These are phyloP conservation scores for Arvicanthis niloticus DNA, from an alignment of 2,113 vertebrate genomes.

Conservation along the genomic window DNA sequence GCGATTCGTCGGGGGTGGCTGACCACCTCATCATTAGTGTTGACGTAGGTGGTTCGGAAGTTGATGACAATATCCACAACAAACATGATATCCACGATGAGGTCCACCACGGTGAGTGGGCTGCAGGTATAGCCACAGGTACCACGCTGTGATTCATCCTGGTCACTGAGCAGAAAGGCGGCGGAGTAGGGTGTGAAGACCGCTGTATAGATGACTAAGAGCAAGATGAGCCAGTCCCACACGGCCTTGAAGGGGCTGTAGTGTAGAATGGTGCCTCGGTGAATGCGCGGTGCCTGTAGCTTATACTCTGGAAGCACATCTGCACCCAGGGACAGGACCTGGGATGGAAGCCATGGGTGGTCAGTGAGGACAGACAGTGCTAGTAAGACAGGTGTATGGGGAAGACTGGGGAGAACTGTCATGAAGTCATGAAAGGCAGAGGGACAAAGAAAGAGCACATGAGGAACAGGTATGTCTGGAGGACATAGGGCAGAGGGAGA, in stretches of 20 bases:
- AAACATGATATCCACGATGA: conserved; percentile 99
- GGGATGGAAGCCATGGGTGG: background rate
- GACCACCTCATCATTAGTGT: conserved; percentile 98
- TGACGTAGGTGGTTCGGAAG: conserved; percentile 99
- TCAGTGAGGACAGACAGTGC: background rate
- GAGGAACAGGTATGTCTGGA: background rate
- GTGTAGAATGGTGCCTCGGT: conserved; percentile 98
- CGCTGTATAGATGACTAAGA: conserved; percentile 98
- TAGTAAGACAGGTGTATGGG: background rate
- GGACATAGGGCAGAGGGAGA: too few relatives aligned
- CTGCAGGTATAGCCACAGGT: conserved; percentile 96
- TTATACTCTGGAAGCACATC: conserved; percentile 98
- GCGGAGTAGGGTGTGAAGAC: conserved; percentile 98
- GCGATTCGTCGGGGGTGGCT: conserved; percentile 96
- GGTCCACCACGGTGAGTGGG: conserved; percentile 97
- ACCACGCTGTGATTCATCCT: conserved; percentile 92
- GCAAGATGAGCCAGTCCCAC: conserved; percentile 99
- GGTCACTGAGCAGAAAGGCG: conserved; percentile 96
- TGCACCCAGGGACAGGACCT: conserved; percentile 97
- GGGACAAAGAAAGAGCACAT: background rate
- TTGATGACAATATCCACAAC: conserved; percentile 99
- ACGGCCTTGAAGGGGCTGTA: conserved; percentile 99
- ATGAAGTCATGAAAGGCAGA: background rate
- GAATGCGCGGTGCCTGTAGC: conserved; percentile 96
- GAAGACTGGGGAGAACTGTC: background rate